A percentile compares a stretch with the other conserved stretches of the same genome.
Evolutionary conservation across 2,797 vertebrate genomes (phyloP).

Genomic region (Darevskia nairensis): DNA sequence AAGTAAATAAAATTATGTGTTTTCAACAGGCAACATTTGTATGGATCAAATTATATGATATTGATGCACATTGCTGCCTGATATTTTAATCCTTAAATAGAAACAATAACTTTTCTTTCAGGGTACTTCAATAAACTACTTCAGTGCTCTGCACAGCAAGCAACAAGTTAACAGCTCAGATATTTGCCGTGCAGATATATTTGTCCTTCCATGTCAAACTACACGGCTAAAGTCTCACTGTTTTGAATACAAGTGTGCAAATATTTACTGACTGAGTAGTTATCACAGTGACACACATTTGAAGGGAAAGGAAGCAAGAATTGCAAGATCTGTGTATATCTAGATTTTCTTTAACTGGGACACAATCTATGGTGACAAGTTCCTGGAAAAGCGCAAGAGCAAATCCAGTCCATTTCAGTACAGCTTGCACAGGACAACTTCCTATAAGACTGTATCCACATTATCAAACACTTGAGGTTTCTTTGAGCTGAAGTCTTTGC

Average conservation of each 20-base stretch:
- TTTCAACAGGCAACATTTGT: not conserved
- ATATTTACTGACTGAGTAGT: slow-evolving; percentile 26
- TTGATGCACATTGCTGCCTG: slow-evolving; percentile 30
- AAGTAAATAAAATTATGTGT: slow-evolving; percentile 34
- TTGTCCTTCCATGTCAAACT: slow-evolving; percentile 36
- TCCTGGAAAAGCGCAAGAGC: not conserved
- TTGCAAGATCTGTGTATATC: not conserved
- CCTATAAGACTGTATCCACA: not conserved
- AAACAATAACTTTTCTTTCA: slow-evolving; percentile 23
- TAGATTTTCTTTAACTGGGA: not conserved
- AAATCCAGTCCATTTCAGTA: not conserved
- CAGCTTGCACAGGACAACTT: not conserved
- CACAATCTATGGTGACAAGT: not conserved
- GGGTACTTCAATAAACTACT: slow-evolving; percentile 14
- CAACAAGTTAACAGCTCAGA: slow-evolving; percentile 23
- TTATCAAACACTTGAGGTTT: not conserved
- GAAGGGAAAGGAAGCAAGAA: not conserved
- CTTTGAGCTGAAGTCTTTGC: not conserved
- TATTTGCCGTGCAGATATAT: slow-evolving; percentile 33
- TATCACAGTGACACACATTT: not conserved
- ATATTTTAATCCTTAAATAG: slow-evolving; percentile 16
- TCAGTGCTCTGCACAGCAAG: slow-evolving; percentile 27
- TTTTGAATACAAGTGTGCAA: not conserved
- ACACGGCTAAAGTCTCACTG: not conserved
- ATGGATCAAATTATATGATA: not conserved